Percentiles rank a stretch among this genome's conserved stretches.
phyloP scores from a whole-genome alignment of 1,140 invertebrate genomes.

The Rhysida immarginata region DNA sequence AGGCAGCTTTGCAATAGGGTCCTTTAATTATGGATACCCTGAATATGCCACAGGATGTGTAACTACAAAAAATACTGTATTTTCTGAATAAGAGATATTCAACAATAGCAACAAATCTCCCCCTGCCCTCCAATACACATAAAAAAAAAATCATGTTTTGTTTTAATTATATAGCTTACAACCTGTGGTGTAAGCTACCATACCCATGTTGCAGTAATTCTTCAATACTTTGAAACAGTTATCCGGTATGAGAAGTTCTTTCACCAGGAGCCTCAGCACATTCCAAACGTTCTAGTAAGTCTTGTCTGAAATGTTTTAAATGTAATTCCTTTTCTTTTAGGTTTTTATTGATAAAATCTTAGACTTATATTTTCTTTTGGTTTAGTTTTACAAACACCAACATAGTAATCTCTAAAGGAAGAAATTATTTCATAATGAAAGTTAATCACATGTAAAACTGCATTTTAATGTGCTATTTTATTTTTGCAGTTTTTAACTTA shows the following conservation, averaged over 20 bases:
- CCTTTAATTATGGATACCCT: not conserved
- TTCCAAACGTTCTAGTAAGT: slow-evolving; percentile 33
- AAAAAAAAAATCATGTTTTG: not conserved
- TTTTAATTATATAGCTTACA: slow-evolving; percentile 27
- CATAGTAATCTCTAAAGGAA: no score
- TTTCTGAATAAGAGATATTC: not conserved
- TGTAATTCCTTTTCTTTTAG: not conserved
- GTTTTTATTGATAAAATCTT: not conserved
- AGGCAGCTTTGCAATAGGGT: not conserved
- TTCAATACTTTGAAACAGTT: slow-evolving; percentile 40
- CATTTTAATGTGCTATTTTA: no score
- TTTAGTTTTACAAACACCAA: not conserved
- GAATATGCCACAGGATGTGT: not conserved
- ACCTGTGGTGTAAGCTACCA: slow-evolving; percentile 33
- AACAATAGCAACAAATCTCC: slow-evolving; percentile 2
- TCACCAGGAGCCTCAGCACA: slow-evolving; percentile 31
- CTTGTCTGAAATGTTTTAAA: no score
- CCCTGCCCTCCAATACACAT: not conserved
- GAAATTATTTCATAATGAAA: not conserved
- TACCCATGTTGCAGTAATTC: slow-evolving; percentile 32
- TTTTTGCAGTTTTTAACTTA: no score
- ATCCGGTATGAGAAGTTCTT: slow-evolving; percentile 43
- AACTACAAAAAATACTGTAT: not conserved
- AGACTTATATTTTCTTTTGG: not conserved
- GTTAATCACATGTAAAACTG: not conserved